These are phyloP conservation scores for Cryptus viduatorius DNA, from an alignment of 2,888 invertebrate species.

Conservation along the genomic window DNA sequence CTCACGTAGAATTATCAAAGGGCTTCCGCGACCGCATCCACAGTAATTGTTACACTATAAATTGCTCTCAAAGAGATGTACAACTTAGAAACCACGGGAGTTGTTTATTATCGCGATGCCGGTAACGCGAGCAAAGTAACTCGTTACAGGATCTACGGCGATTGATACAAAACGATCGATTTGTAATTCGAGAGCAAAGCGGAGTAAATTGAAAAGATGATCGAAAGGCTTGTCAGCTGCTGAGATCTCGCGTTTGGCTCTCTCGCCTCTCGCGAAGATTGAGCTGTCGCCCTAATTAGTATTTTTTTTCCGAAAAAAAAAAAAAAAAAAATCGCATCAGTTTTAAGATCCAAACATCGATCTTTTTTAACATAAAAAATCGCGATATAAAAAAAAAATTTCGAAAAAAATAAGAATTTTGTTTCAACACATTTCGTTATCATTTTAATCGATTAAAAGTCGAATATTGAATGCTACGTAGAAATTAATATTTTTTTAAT, in stretches of 20 bases:
- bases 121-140: slow-evolving; percentile 42
- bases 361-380: neutral
- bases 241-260: neutral
- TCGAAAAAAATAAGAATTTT: neutral
- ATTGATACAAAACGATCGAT: slow-evolving; percentile 65
- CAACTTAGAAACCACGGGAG: slow-evolving; percentile 21
- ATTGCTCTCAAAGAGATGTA: slow-evolving; percentile 8
- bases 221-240: neutral
- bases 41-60: slow-evolving; percentile 58
- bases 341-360: neutral
- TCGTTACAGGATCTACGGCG: slow-evolving; percentile 30
- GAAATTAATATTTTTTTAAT: neutral
- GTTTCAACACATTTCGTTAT: neutral
- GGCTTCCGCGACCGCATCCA: slow-evolving; percentile 70
- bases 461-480: neutral
- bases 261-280: neutral
- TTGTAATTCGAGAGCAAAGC: slow-evolving; percentile 44
- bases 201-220: slow-evolving; percentile 9
- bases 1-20: slow-evolving; percentile 70
- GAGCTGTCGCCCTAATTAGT: neutral
- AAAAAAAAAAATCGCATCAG: neutral
- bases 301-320: too few relatives aligned
- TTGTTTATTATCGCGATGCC: slow-evolving; percentile 1
- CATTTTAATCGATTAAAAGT: neutral
- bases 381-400: neutral